Base-by-base conservation (phyloP, 2,113 vertebrate genomes). In the Peromyscus leucopus region DNA sequence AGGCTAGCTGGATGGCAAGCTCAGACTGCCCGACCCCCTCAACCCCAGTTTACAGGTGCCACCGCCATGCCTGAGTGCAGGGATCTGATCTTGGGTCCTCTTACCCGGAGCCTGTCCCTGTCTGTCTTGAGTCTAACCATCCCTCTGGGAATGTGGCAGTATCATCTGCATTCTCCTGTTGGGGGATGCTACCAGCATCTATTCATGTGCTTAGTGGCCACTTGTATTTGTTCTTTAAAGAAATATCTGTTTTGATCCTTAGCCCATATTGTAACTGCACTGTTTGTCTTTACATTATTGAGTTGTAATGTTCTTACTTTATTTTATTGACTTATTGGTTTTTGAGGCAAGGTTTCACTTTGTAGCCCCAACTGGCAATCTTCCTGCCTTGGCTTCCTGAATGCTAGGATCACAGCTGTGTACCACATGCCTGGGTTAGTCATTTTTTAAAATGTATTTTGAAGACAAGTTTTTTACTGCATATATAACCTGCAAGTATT, bases 281-380 rank as follows among this genome's bases (percentile, higher is more conserved):
- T 83, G 31, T 88, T 95, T 96, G 31, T 90, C 48, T 94, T 74
- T 84, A 39, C 57, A 17, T 90, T 76, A 59, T 59, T 83, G 85
- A 78, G 46, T 95, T 76, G 65, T 57, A n/a, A 63, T 78, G 16
- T 63, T 59, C 55, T 63, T 76, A 61, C 10, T 90, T 75, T 61
- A 21, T 90, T 75, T 90, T 76, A 89, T 75, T 89, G 36, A 42
- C 28, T 59, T 61, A 46, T 89, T 74, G 69, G 46, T 75, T 89
- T 61, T 31, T 59, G 69, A 75, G 51, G 31, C 55, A 89, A 57
- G 71, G 24, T 59, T n/a, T 59, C 33, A 55, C 51, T 75, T 42
- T 39, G n/a, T 75, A 42, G 51, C 36, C n/a, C 26, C 33, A 71
- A 57, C 26, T 39, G 24, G 87, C 51, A n/a, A 13, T 57, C 71